phyloP scores from a whole-genome alignment of 2,113 vertebrate species.

The Larimichthys crocea region DNA sequence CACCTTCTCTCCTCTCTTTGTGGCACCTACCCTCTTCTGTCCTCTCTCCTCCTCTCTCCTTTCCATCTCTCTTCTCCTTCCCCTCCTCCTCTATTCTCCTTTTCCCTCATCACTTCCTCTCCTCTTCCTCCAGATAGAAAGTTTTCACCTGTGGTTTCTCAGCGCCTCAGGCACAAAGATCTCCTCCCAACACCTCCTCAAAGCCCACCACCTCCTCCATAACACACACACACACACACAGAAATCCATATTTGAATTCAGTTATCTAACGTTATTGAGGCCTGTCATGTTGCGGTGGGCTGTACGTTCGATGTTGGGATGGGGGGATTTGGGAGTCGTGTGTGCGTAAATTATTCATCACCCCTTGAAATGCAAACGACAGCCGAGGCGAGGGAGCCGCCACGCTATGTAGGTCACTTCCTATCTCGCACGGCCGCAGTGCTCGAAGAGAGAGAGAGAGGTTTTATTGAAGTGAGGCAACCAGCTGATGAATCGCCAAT shows the following conservation, averaged over 20 bases:
- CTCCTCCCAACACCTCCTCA: slow-evolving; percentile 48
- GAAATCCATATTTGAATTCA: slow-evolving; percentile 19
- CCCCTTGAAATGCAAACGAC: slow-evolving; percentile 74
- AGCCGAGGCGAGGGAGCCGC: slow-evolving; percentile 61
- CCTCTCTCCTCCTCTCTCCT: no score
- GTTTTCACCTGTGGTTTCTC: slow-evolving; percentile 58
- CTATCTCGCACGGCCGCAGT: slow-evolving; percentile 44
- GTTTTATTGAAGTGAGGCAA: slow-evolving; percentile 7
- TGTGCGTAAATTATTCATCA: slow-evolving; percentile 70
- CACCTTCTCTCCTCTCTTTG: not conserved
- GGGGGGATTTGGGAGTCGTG: slow-evolving; percentile 46
- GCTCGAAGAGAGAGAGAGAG: slow-evolving; percentile 13
- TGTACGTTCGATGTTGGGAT: slow-evolving; percentile 36
- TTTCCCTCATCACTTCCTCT: not conserved
- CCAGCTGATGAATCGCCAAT: slow-evolving; percentile 49
- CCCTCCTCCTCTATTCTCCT: not conserved
- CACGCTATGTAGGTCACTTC: slow-evolving; percentile 71
- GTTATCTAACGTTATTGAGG: slow-evolving; percentile 54
- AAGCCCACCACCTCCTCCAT: slow-evolving; percentile 39
- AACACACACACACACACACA: slow-evolving; percentile 19
- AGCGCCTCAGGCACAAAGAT: slow-evolving; percentile 37
- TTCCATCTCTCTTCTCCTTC: not conserved
- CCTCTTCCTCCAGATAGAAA: slow-evolving; percentile 30
- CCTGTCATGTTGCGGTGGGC: slow-evolving; percentile 59
- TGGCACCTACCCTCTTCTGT: not conserved